Percentiles rank a stretch among this genome's conserved stretches.
Conservation (phyloP, 2,797 vertebrate species). For the Nasua narica region DNA sequence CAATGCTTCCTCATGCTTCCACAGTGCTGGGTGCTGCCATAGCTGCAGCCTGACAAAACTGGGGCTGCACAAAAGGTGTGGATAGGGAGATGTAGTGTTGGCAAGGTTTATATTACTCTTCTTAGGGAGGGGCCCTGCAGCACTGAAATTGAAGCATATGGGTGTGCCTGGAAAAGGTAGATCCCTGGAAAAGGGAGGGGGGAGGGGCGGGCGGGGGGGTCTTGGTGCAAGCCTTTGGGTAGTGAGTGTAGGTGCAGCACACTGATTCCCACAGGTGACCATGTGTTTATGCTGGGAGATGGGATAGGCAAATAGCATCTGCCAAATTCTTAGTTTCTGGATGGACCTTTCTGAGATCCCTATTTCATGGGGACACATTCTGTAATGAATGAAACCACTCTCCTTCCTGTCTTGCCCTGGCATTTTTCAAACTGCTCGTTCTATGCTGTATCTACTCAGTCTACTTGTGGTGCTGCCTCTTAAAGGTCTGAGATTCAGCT, state of each 20-base stretch:
- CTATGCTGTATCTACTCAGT: neutral
- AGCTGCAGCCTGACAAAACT: neutral
- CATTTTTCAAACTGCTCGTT: neutral
- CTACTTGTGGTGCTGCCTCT: neutral
- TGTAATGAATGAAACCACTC: neutral
- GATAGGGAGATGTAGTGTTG: neutral
- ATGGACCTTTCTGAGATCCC: neutral
- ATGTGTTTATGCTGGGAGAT: neutral
- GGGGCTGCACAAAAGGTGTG: neutral
- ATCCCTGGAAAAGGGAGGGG: fast-evolving
- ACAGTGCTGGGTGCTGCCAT: neutral
- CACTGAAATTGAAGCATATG: neutral
- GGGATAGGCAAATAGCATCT: neutral
- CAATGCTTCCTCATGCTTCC: neutral
- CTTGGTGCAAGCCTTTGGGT: neutral
- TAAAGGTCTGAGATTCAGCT: neutral
- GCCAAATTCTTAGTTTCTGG: neutral
- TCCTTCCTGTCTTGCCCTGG: neutral
- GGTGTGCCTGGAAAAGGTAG: neutral
- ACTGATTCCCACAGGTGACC: neutral
- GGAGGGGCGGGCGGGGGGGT: no score
- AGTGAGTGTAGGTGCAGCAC: neutral
- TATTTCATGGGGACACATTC: neutral
- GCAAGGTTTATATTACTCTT: neutral
- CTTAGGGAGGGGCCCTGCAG: neutral